These are phyloP conservation scores for Tachina lurida DNA, from an alignment of 2,888 invertebrate species.

Conservation along the genomic window DNA sequence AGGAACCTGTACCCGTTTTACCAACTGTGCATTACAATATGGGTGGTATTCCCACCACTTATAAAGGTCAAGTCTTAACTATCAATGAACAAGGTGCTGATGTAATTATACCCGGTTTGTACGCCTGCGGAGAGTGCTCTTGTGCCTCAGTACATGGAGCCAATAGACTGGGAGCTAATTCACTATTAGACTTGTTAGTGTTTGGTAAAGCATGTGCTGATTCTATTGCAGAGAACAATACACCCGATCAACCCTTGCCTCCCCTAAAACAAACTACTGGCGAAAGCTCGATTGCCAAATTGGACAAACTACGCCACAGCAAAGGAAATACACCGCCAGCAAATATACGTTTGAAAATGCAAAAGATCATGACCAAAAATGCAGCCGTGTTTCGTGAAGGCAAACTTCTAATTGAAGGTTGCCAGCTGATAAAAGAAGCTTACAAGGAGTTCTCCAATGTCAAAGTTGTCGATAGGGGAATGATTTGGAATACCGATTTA, in stretches of 20 bases:
- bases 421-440: constrained; percentile 87
- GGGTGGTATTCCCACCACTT: constrained; percentile 99
- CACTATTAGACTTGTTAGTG: constrained; percentile 97
- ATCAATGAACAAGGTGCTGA: constrained; percentile 75
- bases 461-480: constrained; percentile 88
- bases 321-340: constrained; percentile 91
- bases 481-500: constrained; percentile 97
- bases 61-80: constrained; percentile 91
- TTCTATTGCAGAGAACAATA: constrained; percentile 91
- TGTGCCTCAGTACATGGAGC: constrained; percentile 99
- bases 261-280: constrained; percentile 85
- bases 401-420: constrained; percentile 92
- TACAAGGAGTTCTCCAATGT: constrained; percentile 90
- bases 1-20: constrained; percentile 98
- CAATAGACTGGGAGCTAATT: constrained; percentile 99
- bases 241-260: constrained; percentile 88
- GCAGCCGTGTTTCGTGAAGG: constrained; percentile 98
- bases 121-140: constrained; percentile 96
- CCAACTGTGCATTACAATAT: constrained; percentile 99
- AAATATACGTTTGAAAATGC: constrained; percentile 93
- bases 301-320: constrained; percentile 92
- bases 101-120: constrained; percentile 91
- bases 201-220: constrained; percentile 98
- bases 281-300: constrained; percentile 94
- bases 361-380: constrained; percentile 97